Percentiles rank a stretch among this genome's conserved stretches.
These are phyloP conservation scores for Coelopa frigida DNA, from an alignment of 1,140 invertebrate species.

Conservation along the genomic window DNA sequence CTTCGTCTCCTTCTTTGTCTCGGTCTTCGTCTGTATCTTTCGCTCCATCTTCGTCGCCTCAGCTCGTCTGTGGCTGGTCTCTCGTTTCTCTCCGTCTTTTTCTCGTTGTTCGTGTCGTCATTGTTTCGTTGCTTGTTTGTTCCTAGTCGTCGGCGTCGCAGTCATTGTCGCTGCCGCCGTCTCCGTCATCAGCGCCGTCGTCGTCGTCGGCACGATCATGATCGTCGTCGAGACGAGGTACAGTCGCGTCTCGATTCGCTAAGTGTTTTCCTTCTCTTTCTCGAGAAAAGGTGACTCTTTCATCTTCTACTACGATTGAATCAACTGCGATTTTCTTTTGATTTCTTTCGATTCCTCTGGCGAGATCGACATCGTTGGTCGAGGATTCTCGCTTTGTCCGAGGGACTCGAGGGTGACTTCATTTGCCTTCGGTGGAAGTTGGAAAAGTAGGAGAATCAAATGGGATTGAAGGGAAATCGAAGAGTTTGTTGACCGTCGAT, in stretches of 20 bases:
- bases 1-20: neutral
- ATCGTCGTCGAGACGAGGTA: conserved; percentile 2
- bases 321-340: conserved; percentile 2
- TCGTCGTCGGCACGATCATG: neutral
- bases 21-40: neutral
- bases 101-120: conserved; percentile 13
- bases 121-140: conserved; percentile 15
- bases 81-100: no score
- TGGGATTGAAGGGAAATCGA: no score
- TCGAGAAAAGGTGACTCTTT: no score
- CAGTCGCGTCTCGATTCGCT: conserved; percentile 8
- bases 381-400: no score
- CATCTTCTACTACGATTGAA: neutral
- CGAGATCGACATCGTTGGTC: no score
- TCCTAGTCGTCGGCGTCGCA: neutral
- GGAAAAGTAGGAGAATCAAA: no score
- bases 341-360: conserved; percentile 5
- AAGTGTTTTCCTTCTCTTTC: conserved; percentile 2
- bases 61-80: no score
- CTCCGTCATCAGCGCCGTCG: conserved; percentile 1
- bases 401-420: no score
- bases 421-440: no score
- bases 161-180: neutral
- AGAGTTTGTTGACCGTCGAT: no score
- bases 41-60: neutral